Base-by-base conservation (phyloP, 2,113 vertebrate genomes). In the Tragelaphus imberbis region DNA sequence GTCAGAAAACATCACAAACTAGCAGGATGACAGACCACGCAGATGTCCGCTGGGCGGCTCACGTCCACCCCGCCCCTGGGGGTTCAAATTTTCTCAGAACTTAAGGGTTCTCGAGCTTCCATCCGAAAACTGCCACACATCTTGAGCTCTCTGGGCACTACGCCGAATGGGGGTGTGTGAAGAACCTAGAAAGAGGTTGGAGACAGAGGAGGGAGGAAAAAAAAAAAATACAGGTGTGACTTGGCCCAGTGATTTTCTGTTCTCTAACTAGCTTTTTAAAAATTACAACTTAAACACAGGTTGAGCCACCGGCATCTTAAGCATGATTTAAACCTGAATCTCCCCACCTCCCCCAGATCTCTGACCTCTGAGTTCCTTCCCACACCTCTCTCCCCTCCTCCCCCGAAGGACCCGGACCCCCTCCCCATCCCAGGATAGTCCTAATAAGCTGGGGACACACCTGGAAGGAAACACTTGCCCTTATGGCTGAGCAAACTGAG, bases 111-210 rank as follows among this genome's bases (percentile, higher is more conserved):
- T 99, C 93, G 99, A 98, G 99, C 98, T 99, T 99, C 99, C 99
- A 99, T 99, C 99, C 98, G 99, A 99, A 99, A 99, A 99, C 98
- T 99, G 99, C 99, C 99, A 99, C 97, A 98, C 98, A 44, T 99
- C 99, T 98, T 98, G 98, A 98, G 98, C 97, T 99, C 99, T 99
- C 99, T 99, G 99, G 99, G 98, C 30, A 33, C 98, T 97, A 98
- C 99, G 99, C 99, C 99, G 99, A 99, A 98, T 98, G 98, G 98
- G 97, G 98, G 98, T 98, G 98, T 98, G 98, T 98, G 98, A 97
- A 98, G 98, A 97, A 99, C 98, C 98, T 99, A 98, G 97, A 98
- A 98, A 98, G 97, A 99, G 98, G 98, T 98, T 98, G 99, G 99
- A 99, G 98, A 99, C 98, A 99, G 98, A 99, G 98, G 98, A 99